Evolutionary conservation across 2,888 invertebrate species (phyloP).

Genomic region (Patella caerulea): DNA sequence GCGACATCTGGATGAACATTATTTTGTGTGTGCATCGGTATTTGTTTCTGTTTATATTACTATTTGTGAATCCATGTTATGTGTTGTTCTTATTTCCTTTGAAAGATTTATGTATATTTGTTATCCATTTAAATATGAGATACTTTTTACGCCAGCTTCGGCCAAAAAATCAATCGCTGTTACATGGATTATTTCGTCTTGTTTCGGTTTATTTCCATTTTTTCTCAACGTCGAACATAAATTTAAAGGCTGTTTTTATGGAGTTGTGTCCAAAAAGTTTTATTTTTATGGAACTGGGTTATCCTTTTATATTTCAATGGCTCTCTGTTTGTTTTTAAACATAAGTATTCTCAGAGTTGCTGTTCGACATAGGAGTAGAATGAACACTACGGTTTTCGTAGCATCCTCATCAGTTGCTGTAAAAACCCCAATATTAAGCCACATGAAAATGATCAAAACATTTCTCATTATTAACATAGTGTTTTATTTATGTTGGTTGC

Average conservation of each 20-base stretch:
- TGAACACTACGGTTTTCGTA: background rate
- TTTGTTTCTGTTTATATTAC: background rate
- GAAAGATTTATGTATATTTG: background rate
- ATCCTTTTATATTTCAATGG: background rate
- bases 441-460: background rate
- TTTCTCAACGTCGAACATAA: background rate
- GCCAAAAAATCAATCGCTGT: background rate
- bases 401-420: background rate
- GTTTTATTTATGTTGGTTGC: background rate
- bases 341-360: background rate
- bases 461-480: background rate
- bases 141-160: background rate
- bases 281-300: background rate
- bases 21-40: background rate
- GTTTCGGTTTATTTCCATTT: background rate
- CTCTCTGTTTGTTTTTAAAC: background rate
- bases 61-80: background rate
- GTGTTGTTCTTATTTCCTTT: background rate
- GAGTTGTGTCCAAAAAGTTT: background rate
- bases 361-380: background rate
- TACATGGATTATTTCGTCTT: background rate
- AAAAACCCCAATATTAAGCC: background rate
- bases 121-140: background rate
- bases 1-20: background rate
- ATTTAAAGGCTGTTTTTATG: background rate